Conservation (phyloP, 2,113 vertebrate genomes). For the Catagonus wagneri region DNA sequence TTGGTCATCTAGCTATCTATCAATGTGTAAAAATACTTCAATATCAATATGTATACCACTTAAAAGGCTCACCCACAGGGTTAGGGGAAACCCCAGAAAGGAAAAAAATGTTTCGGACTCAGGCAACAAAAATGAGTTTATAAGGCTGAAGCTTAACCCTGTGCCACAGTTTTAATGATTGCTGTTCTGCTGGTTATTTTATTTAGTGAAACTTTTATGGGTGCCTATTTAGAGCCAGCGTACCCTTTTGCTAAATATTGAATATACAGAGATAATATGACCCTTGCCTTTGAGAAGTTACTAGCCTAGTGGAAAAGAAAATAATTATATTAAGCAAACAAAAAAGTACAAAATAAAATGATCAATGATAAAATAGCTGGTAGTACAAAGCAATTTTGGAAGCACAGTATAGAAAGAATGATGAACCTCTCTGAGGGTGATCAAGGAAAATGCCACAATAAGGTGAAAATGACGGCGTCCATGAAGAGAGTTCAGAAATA, state of each 20-base stretch:
- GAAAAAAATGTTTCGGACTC: constrained; percentile 11
- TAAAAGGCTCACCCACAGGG: neutral
- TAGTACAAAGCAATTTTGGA: constrained; percentile 45
- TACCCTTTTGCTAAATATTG: neutral
- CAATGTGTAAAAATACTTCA: constrained; percentile 13
- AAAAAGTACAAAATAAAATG: constrained; percentile 45
- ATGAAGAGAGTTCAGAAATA: constrained; percentile 26
- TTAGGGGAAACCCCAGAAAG: neutral
- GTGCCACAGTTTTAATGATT: neutral
- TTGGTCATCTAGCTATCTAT: neutral
- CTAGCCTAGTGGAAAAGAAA: constrained; percentile 19
- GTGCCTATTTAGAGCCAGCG: neutral
- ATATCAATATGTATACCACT: neutral
- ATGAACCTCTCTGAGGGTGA: neutral
- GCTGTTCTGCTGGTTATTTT: neutral
- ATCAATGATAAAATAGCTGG: constrained; percentile 19
- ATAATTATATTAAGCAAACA: constrained; percentile 36
- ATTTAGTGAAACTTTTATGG: constrained; percentile 37
- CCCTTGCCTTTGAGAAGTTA: neutral
- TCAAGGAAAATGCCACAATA: neutral
- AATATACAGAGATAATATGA: constrained; percentile 14
- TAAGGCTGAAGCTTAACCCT: constrained; percentile 32
- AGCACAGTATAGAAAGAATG: neutral
- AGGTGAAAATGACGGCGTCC: neutral
- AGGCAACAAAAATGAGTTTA: constrained; percentile 38